Conservation (phyloP, 2,888 invertebrate species). For the Brachypalpus laphriformis region DNA sequence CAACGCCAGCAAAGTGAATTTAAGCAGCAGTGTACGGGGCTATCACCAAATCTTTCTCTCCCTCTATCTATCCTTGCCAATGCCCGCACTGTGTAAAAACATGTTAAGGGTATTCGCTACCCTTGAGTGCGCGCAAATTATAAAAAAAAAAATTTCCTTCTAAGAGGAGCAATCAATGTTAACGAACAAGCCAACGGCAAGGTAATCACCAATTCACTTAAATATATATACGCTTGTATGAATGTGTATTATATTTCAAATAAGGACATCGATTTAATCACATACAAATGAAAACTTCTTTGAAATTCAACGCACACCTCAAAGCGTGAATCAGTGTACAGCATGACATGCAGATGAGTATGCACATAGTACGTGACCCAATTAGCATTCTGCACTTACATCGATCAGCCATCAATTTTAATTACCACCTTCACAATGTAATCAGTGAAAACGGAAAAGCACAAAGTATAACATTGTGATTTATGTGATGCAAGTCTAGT, state of each 20-base stretch:
- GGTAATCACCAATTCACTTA: too few relatives aligned
- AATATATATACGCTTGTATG: too few relatives aligned
- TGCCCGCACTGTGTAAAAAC: too few relatives aligned
- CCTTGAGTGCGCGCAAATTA: too few relatives aligned
- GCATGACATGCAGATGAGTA: conserved; percentile 25
- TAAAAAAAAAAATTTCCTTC: too few relatives aligned
- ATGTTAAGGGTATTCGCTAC: too few relatives aligned
- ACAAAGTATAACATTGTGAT: conserved; percentile 20
- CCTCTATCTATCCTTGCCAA: too few relatives aligned
- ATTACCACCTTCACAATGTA: conserved; percentile 63
- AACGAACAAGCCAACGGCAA: too few relatives aligned
- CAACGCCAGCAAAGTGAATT: too few relatives aligned
- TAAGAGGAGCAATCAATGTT: too few relatives aligned
- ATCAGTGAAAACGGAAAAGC: conserved; percentile 30
- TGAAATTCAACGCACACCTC: conserved; percentile 18
- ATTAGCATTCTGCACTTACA: conserved; percentile 59
- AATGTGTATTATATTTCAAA: background rate
- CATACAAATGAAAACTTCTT: background rate
- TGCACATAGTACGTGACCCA: conserved; percentile 48
- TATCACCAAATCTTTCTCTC: too few relatives aligned
- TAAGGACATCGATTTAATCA: conserved; percentile 16
- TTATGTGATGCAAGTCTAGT: conserved; percentile 40
- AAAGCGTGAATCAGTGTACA: background rate
- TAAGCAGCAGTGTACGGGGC: too few relatives aligned
- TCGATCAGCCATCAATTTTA: conserved; percentile 67